These are phyloP conservation scores for Lasaia peninsularis DNA, from an alignment of 1,140 invertebrate species.

Conservation along the genomic window DNA sequence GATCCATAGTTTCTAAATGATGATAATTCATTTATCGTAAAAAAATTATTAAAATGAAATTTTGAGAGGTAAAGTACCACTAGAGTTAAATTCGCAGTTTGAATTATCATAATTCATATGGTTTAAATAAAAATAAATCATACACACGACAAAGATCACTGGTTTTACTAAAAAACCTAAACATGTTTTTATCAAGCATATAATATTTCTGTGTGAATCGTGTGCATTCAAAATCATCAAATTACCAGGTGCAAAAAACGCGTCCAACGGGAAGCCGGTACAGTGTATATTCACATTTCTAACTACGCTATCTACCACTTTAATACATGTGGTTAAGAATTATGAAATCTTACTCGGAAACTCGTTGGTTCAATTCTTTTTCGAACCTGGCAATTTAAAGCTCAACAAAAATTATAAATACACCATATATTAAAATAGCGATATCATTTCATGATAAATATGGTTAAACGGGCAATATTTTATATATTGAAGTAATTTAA, in stretches of 20 bases:
- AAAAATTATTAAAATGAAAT: no score
- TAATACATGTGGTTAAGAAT: constrained; percentile 37
- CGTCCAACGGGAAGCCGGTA: constrained; percentile 64
- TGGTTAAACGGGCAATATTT: no score
- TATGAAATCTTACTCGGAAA: constrained; percentile 31
- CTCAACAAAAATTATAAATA: not conserved
- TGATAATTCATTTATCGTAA: no score
- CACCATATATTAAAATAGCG: not conserved
- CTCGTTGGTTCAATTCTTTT: constrained; percentile 68
- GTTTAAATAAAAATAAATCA: no score
- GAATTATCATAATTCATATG: no score
- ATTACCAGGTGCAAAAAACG: constrained; percentile 71
- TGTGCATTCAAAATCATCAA: constrained; percentile 11
- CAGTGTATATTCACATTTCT: constrained; percentile 26
- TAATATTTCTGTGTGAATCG: not conserved
- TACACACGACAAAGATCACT: no score
- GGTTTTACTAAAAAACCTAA: no score
- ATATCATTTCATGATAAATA: no score
- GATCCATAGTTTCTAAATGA: no score
- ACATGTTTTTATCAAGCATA: not conserved
- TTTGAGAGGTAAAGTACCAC: no score
- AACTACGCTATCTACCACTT: constrained; percentile 57
- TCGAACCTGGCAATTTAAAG: constrained; percentile 58
- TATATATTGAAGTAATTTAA: no score
- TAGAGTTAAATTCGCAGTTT: no score